Evolutionary conservation across 2,888 invertebrate genomes (phyloP).

Genomic region (Imbricaverruca yamaguchii): DNA sequence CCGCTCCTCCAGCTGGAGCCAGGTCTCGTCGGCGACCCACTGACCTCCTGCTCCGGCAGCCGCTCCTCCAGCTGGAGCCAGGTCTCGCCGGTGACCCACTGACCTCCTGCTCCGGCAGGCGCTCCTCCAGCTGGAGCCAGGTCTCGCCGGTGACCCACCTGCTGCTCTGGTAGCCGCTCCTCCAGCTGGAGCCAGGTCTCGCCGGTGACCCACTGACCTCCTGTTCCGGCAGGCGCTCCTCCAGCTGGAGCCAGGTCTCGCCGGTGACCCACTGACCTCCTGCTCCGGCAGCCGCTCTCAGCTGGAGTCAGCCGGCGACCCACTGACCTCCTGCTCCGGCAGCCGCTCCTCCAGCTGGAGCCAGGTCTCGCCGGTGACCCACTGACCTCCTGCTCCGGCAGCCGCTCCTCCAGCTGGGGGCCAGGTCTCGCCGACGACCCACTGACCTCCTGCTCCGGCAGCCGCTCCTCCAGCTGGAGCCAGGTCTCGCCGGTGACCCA

Average conservation of each 20-base stretch:
- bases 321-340: not conserved
- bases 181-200: constrained; percentile 9
- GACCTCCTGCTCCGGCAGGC: not conserved
- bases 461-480: constrained; percentile 8
- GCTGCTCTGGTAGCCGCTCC: not conserved
- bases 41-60: not conserved
- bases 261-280: not conserved
- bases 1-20: constrained; percentile 11
- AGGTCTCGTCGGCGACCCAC: not conserved
- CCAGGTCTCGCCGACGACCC: not conserved
- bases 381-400: not conserved
- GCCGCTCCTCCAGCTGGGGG: constrained; percentile 3
- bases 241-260: constrained; percentile 4
- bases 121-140: constrained; percentile 9
- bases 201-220: not conserved
- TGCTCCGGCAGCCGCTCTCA: not conserved
- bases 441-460: not conserved
- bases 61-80: constrained; percentile 14
- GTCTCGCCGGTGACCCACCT: constrained; percentile 4
- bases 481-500: not conserved
- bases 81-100: not conserved
- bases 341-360: constrained; percentile 8
- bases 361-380: not conserved
- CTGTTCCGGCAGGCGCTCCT: not conserved
- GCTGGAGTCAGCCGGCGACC: not conserved